Evolutionary conservation across 30 jellyfish, hydroid and myxozoan genomes (phyloP).

Genomic region (Hydractinia symbiolongicarpus): DNA sequence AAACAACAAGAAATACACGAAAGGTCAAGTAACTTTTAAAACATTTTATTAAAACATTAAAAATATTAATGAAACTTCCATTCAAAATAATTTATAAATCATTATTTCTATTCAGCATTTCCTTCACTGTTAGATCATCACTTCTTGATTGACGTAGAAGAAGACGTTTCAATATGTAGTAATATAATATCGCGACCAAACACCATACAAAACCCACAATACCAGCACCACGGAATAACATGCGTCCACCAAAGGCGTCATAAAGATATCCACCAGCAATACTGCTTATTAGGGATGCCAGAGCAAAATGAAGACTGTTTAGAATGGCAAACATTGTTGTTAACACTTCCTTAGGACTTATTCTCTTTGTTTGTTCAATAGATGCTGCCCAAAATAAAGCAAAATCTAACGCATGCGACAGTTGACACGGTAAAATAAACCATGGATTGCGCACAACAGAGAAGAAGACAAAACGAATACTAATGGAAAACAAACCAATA

Average conservation of each 20-base stretch:
- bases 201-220: conserved; percentile 42
- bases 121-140: too few relatives aligned
- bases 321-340: conserved; percentile 50
- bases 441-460: conserved; percentile 55
- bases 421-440: conserved; percentile 50
- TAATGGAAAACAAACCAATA: conserved; percentile 58
- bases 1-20: too few relatives aligned
- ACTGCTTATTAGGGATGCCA: conserved; percentile 45
- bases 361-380: conserved; percentile 28
- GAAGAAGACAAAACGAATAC: conserved; percentile 43
- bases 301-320: conserved; percentile 55
- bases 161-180: background rate
- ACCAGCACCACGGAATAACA: conserved; percentile 36
- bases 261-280: conserved; percentile 48
- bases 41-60: too few relatives aligned
- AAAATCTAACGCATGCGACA: conserved; percentile 57
- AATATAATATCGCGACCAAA: conserved; percentile 3
- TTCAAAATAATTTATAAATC: too few relatives aligned
- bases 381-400: conserved; percentile 75
- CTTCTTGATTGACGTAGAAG: too few relatives aligned
- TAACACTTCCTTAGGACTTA: conserved; percentile 40
- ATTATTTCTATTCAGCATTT: too few relatives aligned
- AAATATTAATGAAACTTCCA: too few relatives aligned
- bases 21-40: too few relatives aligned
- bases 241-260: conserved; percentile 47